Conservation (phyloP, 2,797 vertebrate species). For the Propithecus deckenii region DNA sequence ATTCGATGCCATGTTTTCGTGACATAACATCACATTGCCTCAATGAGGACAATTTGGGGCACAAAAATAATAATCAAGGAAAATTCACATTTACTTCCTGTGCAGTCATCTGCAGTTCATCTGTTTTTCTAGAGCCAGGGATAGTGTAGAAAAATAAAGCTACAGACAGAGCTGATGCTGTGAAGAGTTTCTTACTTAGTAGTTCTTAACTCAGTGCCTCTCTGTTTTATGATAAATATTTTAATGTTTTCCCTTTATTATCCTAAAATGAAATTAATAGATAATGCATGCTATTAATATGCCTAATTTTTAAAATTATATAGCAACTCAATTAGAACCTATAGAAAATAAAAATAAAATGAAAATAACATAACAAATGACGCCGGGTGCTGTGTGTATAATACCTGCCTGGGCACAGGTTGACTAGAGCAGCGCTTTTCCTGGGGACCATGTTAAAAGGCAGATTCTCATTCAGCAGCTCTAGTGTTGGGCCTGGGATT, state of each 20-base stretch:
- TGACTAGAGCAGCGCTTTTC: neutral
- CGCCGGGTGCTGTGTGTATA: neutral
- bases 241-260: neutral
- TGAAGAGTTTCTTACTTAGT: neutral
- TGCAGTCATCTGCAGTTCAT: neutral
- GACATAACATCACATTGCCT: neutral
- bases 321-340: neutral
- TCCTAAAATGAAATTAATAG: neutral
- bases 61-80: neutral
- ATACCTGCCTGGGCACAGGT: neutral
- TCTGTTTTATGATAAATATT: neutral
- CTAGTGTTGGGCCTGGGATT: neutral
- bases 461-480: neutral
- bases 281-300: neutral
- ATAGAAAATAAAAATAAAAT: conserved; percentile 27
- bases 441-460: neutral
- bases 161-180: neutral
- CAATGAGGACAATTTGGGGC: neutral
- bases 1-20: neutral
- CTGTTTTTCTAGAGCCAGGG: neutral
- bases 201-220: neutral
- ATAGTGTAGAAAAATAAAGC: neutral
- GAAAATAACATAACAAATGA: neutral
- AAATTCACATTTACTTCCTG: neutral
- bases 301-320: neutral